Percentiles rank a stretch among this genome's conserved stretches.
phyloP scores from a whole-genome alignment of 2,888 invertebrate species.

The Dryobotodes eremita region DNA sequence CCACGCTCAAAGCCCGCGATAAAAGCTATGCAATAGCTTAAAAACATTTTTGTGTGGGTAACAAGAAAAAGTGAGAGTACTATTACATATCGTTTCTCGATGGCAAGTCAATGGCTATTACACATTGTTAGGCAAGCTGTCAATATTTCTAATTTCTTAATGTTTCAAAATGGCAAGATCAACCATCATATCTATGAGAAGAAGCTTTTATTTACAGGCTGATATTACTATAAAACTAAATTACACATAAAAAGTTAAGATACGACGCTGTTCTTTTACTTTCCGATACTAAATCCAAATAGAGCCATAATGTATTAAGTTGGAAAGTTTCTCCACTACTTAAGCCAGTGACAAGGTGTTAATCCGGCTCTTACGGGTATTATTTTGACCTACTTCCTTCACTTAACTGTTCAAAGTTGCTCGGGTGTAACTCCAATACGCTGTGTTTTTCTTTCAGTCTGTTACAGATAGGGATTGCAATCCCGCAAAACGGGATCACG shows the following conservation, averaged over 20 bases:
- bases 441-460: conserved; percentile 43
- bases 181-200: too few relatives aligned
- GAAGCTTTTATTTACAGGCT: neutral
- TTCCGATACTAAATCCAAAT: conserved; percentile 49
- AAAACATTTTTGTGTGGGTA: too few relatives aligned
- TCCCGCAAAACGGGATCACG: too few relatives aligned
- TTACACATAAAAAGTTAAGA: conserved; percentile 41
- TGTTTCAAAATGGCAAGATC: too few relatives aligned
- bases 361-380: conserved; percentile 59
- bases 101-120: too few relatives aligned
- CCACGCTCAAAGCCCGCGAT: too few relatives aligned
- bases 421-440: conserved; percentile 47
- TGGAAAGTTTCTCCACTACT: conserved; percentile 53
- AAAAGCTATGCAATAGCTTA: too few relatives aligned
- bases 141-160: too few relatives aligned
- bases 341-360: conserved; percentile 56
- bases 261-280: conserved; percentile 21
- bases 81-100: too few relatives aligned
- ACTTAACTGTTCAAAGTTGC: conserved; percentile 57
- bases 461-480: too few relatives aligned
- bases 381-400: conserved; percentile 64
- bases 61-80: too few relatives aligned
- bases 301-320: conserved; percentile 46
- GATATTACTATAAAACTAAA: conserved; percentile 27
- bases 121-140: too few relatives aligned